Conservation (phyloP, 1,140 invertebrate species). For the Saxidomus purpurata region DNA sequence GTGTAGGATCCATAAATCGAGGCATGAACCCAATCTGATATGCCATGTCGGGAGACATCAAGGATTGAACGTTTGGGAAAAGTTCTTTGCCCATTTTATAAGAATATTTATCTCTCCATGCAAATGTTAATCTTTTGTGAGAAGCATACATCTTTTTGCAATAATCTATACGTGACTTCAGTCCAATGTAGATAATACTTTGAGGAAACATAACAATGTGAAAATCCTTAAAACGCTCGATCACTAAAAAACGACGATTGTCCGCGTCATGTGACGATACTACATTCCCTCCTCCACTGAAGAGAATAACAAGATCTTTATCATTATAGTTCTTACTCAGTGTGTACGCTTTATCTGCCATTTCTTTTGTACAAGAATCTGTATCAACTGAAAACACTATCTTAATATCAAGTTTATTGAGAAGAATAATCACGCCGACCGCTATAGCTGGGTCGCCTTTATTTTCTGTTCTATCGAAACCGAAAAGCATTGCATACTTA, state of each 20-base stretch:
- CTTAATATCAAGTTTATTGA: not conserved
- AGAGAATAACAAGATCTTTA: not conserved
- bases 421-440: not conserved
- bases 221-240: not conserved
- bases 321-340: not conserved
- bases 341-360: not conserved
- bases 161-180: not conserved
- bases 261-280: not conserved
- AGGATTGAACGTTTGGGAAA: not conserved
- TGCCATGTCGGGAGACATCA: not conserved
- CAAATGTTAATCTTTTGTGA: not conserved
- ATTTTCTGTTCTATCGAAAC: not conserved
- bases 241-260: not conserved
- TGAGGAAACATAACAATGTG: not conserved
- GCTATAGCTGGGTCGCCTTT: not conserved
- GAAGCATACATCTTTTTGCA: not conserved
- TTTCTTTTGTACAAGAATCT: not conserved
- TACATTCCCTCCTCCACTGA: not conserved
- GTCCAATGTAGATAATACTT: not conserved
- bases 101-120: too few species aligned
- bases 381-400: not conserved
- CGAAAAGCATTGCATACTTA: constrained; percentile 20
- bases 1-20: not conserved
- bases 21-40: not conserved
- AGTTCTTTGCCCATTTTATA: too few species aligned